phyloP scores from a whole-genome alignment of 2,888 invertebrate species.

The Rapana venosa region DNA sequence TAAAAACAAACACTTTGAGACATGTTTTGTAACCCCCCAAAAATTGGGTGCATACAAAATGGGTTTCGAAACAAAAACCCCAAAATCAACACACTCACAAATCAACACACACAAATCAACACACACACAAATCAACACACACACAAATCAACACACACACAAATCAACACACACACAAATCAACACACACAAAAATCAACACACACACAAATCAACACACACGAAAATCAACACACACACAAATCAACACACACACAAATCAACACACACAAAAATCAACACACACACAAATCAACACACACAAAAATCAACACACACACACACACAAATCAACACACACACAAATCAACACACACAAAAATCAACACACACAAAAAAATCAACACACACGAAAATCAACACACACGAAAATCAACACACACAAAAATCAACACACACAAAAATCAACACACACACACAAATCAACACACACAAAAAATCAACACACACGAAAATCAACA shows the following conservation, averaged over 20 bases:
- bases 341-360: constrained; percentile 1
- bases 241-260: constrained; percentile 22
- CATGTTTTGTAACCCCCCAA: too few relatives aligned
- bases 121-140: constrained; percentile 6
- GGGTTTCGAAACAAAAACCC: too few relatives aligned
- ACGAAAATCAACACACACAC: constrained; percentile 13
- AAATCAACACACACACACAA: constrained; percentile 32
- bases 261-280: constrained; percentile 11
- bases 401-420: background rate
- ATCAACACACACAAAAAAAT: background rate
- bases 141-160: constrained; percentile 6
- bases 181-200: background rate
- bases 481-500: too few relatives aligned
- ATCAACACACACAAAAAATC: background rate
- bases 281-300: constrained; percentile 19
- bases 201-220: constrained; percentile 22
- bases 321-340: background rate
- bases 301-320: background rate
- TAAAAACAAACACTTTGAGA: too few relatives aligned
- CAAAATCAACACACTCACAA: constrained; percentile 11
- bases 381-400: background rate
- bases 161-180: constrained; percentile 1
- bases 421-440: background rate
- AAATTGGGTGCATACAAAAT: too few relatives aligned
- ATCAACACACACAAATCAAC: background rate